Conservation (phyloP, 1,140 invertebrate genomes). For the Papilio machaon region DNA sequence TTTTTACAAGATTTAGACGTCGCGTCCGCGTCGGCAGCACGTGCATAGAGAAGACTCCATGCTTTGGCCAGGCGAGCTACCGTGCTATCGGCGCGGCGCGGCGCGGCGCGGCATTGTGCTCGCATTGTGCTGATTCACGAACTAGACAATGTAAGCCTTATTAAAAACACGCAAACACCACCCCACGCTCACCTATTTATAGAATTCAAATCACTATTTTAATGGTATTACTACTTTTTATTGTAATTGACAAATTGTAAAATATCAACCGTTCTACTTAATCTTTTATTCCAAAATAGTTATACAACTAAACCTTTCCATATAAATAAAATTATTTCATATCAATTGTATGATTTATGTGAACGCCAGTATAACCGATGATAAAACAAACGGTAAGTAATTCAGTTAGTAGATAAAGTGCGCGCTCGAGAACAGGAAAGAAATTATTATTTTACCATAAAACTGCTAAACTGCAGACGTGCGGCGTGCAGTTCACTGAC, state of each 20-base stretch:
- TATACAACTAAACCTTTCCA: not conserved
- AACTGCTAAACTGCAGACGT: constrained; percentile 72
- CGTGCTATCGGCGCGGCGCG: constrained; percentile 10
- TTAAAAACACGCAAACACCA: constrained; percentile 31
- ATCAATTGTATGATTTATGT: not conserved
- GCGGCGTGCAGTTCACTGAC: constrained; percentile 77
- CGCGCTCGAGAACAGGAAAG: constrained; percentile 16
- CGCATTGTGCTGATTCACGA: constrained; percentile 38
- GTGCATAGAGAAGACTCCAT: not conserved
- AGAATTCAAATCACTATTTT: constrained; percentile 11
- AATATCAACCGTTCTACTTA: no score
- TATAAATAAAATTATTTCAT: not conserved
- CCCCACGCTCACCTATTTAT: constrained; percentile 13
- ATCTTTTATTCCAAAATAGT: not conserved
- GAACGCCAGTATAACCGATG: not conserved
- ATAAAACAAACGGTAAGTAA: constrained; percentile 16
- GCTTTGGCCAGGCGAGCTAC: not conserved
- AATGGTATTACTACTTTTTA: not conserved
- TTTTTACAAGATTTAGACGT: constrained; percentile 41
- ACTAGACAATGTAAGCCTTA: constrained; percentile 32
- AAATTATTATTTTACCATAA: constrained; percentile 68
- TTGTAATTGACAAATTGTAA: no score
- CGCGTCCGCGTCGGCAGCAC: not conserved
- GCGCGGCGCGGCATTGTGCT: constrained; percentile 11
- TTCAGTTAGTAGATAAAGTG: constrained; percentile 27